Evolutionary conservation across 2,797 vertebrate species (phyloP), one percentile per base, ranked within the genome.

Genomic region (Podarcis lilfordi): DNA sequence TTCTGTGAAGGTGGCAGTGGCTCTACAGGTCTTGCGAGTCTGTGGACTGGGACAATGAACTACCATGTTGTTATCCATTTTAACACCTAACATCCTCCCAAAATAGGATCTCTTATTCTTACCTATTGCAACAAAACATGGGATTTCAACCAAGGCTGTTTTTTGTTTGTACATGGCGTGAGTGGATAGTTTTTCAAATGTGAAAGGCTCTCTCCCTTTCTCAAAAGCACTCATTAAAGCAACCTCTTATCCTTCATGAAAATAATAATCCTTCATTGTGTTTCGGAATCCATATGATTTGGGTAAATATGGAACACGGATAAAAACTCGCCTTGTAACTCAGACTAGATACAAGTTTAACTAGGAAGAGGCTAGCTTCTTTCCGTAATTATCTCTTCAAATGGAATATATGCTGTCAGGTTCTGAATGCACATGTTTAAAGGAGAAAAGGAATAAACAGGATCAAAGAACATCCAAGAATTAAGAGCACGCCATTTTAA

Each of bases 391-490:
- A 96, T 91, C 89, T 86, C 91, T 94, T 95, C 94, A 95, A 94
- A 94, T 89, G 91, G 87, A 85, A 91, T 94, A 92, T 89, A 91
- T 89, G 90, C 91, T 95, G 95, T 96, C 95, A 95, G 86, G 59
- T 92, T 87, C 82, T 89, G 94, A 93, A 95, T 93, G 94, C 91
- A 94, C 94, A 92, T 89, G 94, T 94, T 95, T 94, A 94, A 95
- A 95, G 92, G 88, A 94, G 92, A 82, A 92, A 94, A 91, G 92
- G 91, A 94, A 95, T 94, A 95, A 95, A 96, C 88, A 95, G 90
- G 95, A 95, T 96, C 95, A 96, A 96, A 96, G 95, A 95, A 75
- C 92, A 90, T 86, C 89, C 90, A 94, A 94, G 94, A 95, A 96
- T 96, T 96, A 96, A 78, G 90, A 89, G 85, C 93, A 93, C 92